A percentile compares a stretch with the other conserved stretches of the same genome.
These are phyloP conservation scores for Bucorvus abyssinicus DNA, from an alignment of 2,797 vertebrate species.

Conservation along the genomic window DNA sequence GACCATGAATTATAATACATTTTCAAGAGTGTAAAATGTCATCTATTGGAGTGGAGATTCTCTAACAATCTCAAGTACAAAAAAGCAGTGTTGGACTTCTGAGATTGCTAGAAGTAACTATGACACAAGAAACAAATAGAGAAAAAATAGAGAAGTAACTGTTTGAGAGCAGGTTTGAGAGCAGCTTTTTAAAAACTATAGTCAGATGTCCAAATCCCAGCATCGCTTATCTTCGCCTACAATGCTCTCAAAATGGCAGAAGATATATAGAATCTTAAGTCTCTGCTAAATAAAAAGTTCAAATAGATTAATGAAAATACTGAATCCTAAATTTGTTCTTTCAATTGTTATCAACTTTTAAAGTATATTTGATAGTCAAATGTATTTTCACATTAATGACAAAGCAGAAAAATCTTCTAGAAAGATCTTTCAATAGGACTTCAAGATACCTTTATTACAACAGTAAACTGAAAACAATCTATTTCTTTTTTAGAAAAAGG, in stretches of 20 bases:
- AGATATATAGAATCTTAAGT: background rate
- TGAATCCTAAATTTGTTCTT: background rate
- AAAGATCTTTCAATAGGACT: background rate
- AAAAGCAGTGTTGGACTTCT: constrained; percentile 13
- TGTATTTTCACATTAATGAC: background rate
- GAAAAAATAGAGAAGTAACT: background rate
- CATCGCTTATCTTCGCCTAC: background rate
- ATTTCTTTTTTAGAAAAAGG: background rate
- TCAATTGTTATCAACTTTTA: background rate
- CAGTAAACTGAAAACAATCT: background rate
- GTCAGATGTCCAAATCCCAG: background rate
- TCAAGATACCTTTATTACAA: background rate
- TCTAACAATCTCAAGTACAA: constrained; percentile 69
- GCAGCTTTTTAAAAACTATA: background rate
- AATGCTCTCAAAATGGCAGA: background rate
- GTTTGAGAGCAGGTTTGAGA: background rate
- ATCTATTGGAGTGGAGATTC: constrained; percentile 73
- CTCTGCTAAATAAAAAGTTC: background rate
- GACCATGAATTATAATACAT: constrained; percentile 85
- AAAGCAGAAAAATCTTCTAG: background rate
- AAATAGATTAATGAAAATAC: background rate
- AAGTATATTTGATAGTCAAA: background rate
- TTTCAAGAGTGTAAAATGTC: constrained; percentile 84
- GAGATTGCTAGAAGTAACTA: constrained; percentile 33
- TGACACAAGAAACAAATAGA: background rate